phyloP scores from a whole-genome alignment of 2,113 vertebrate genomes.

The Lethenteron reissneri region DNA sequence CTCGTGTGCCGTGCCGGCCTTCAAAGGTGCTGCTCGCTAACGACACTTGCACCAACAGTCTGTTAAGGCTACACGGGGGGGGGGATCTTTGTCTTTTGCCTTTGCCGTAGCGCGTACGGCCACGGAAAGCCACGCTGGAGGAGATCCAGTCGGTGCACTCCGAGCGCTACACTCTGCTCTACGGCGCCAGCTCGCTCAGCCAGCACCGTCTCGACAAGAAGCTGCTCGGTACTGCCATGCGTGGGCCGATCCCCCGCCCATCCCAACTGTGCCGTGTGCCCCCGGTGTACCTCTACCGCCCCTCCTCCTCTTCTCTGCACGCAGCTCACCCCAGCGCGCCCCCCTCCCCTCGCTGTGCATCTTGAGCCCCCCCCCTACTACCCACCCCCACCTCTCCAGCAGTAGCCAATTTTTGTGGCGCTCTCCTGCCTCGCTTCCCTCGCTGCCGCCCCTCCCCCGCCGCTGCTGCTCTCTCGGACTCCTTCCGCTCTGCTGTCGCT shows the following conservation, averaged over 20 bases:
- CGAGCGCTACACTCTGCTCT: constrained; percentile 49
- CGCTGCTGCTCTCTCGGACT: neutral
- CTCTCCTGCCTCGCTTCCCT: neutral
- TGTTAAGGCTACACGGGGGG: constrained; percentile 5
- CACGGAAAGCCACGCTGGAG: constrained; percentile 52
- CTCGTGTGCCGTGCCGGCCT: too few relatives aligned
- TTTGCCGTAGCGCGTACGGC: constrained; percentile 36
- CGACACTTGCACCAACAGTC: constrained; percentile 3
- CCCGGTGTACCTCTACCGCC: neutral
- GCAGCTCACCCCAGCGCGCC: neutral
- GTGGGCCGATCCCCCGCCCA: neutral
- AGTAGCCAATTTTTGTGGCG: neutral
- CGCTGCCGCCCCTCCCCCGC: neutral
- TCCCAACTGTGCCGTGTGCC: neutral
- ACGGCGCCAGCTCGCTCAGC: constrained; percentile 60
- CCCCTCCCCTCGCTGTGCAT: neutral
- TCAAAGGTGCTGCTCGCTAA: too few relatives aligned
- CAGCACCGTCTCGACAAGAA: constrained; percentile 65
- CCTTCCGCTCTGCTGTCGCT: neutral
- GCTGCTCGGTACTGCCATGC: constrained; percentile 29
- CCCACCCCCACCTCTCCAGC: neutral
- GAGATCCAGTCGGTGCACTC: constrained; percentile 61
- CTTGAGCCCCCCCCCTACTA: neutral
- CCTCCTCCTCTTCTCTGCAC: neutral
- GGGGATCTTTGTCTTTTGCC: neutral